phyloP scores from a whole-genome alignment of 2,113 vertebrate species.

The Chaetodon trifascialis region DNA sequence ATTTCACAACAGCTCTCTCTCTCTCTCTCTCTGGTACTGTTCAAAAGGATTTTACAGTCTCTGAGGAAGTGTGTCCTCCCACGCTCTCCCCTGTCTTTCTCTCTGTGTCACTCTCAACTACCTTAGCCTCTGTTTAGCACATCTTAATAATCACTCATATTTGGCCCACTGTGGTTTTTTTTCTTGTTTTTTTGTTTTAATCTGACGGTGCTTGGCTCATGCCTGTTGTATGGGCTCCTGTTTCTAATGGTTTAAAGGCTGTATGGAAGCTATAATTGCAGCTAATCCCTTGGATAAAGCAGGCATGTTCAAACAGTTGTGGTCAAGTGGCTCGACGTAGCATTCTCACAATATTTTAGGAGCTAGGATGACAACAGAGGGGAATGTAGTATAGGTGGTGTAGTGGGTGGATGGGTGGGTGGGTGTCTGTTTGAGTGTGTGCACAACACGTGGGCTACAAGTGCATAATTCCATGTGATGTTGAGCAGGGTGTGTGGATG shows the following conservation, averaged over 20 bases:
- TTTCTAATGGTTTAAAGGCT: constrained; percentile 44
- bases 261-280: constrained; percentile 33
- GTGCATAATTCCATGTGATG: constrained; percentile 61
- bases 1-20: constrained; percentile 72
- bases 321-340: constrained; percentile 35
- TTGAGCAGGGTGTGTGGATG: constrained; percentile 71
- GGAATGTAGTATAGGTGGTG: constrained; percentile 25
- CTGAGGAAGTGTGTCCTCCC: constrained; percentile 83
- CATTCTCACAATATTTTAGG: constrained; percentile 35
- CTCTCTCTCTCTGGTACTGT: constrained; percentile 48
- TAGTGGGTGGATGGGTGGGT: neutral
- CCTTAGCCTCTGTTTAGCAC: constrained; percentile 56
- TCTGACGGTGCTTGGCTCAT: constrained; percentile 45
- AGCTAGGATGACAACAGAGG: constrained; percentile 26
- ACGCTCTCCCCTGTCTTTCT: constrained; percentile 66
- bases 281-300: constrained; percentile 38
- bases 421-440: constrained; percentile 50
- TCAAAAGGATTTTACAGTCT: constrained; percentile 79
- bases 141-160: constrained; percentile 53
- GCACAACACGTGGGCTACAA: constrained; percentile 37
- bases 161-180: neutral
- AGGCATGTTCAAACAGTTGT: constrained; percentile 45
- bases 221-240: constrained; percentile 11
- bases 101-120: constrained; percentile 70
- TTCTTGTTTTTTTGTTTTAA: constrained; percentile 9